phyloP scores from a whole-genome alignment of 2,113 vertebrate genomes.

The Odobenus rosmarus region DNA sequence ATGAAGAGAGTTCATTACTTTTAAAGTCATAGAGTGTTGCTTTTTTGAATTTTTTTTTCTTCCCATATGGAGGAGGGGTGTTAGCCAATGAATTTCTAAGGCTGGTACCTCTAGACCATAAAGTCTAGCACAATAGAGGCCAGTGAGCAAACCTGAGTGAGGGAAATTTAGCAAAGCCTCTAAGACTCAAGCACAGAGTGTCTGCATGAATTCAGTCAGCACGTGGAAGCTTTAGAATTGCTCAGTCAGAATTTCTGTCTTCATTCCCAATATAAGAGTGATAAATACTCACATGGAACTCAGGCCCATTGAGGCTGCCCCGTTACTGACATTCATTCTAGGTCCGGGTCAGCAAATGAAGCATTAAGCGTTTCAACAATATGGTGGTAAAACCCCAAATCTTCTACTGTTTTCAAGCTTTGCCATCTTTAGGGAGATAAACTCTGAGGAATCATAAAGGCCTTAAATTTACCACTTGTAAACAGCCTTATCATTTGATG shows the following conservation, averaged over 20 bases:
- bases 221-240: not conserved
- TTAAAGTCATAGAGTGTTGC: not conserved
- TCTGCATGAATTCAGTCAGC: not conserved
- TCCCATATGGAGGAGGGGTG: not conserved
- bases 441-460: constrained; percentile 51
- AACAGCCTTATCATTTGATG: constrained; percentile 9
- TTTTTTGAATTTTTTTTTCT: not conserved
- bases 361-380: constrained; percentile 25
- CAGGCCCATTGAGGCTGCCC: not conserved
- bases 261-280: not conserved
- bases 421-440: constrained; percentile 49
- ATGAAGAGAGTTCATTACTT: not conserved
- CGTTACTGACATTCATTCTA: constrained; percentile 4
- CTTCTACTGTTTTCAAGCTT: constrained; percentile 60
- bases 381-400: not conserved
- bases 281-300: not conserved
- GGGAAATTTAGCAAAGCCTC: not conserved
- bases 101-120: not conserved
- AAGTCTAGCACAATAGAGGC: not conserved
- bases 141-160: not conserved
- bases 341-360: constrained; percentile 58
- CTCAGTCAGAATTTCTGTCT: not conserved
- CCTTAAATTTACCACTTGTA: constrained; percentile 52
- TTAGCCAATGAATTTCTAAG: not conserved
- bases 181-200: not conserved